A percentile compares a stretch with the other conserved stretches of the same genome.
Evolutionary conservation across 2,888 invertebrate genomes (phyloP).

Genomic region (Protonemura montana): DNA sequence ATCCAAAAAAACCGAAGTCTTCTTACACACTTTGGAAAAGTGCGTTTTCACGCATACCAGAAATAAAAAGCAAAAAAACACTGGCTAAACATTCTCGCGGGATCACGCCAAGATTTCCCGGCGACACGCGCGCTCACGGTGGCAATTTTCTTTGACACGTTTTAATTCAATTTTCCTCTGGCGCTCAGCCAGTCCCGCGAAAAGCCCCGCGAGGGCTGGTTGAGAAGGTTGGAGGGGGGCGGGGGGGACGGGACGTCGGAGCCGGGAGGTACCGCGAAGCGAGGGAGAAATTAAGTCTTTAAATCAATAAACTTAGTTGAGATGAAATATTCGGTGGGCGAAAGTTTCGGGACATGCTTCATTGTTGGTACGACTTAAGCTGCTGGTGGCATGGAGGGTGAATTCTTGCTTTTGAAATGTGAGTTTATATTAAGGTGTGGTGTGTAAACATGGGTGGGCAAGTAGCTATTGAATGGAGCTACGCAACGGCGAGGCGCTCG

Average conservation of each 20-base stretch:
- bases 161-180: background rate
- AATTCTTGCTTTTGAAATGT: no score
- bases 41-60: no score
- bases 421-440: no score
- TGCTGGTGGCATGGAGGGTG: no score
- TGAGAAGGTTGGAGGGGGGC: background rate
- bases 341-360: background rate
- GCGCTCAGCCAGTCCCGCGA: background rate
- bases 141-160: slow-evolving; percentile 5
- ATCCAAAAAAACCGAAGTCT: no score
- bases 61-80: no score
- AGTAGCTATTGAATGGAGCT: no score
- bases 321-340: background rate
- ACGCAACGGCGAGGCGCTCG: no score
- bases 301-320: background rate
- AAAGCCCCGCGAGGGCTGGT: background rate
- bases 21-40: no score
- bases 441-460: no score
- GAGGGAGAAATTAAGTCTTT: background rate
- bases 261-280: background rate
- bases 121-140: background rate
- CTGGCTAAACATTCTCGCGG: no score
- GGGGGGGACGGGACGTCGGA: background rate
- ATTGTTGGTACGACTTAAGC: background rate
- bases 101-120: background rate